These are phyloP conservation scores for Champsocephalus gunnari DNA, from an alignment of 2,797 vertebrate genomes.

Conservation along the genomic window DNA sequence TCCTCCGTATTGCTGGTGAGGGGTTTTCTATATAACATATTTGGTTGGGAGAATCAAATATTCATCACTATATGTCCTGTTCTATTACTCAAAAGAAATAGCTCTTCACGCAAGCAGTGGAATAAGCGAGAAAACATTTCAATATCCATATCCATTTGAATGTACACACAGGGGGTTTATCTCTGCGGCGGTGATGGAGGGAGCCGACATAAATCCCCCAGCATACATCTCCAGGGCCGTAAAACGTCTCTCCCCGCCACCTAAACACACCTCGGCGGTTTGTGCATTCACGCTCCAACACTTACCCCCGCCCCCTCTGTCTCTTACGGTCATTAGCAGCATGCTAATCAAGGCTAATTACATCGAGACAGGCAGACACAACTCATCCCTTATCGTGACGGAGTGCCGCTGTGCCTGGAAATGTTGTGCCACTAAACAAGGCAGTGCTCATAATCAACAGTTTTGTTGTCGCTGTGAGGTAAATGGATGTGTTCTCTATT, in stretches of 20 bases:
- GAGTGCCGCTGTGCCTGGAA: constrained; percentile 51
- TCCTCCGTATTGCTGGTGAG: background rate
- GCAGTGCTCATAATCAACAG: constrained; percentile 62
- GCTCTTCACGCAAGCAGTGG: background rate
- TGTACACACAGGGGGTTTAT: constrained; percentile 41
- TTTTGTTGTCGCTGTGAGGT: constrained; percentile 32
- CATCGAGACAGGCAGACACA: constrained; percentile 69
- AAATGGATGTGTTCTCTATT: constrained; percentile 58
- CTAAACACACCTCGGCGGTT: constrained; percentile 56
- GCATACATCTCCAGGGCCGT: constrained; percentile 19
- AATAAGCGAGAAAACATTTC: constrained; percentile 36
- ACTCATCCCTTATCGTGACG: constrained; percentile 73
- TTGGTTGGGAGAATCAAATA: constrained; percentile 18
- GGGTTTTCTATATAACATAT: constrained; percentile 4
- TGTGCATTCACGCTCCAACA: constrained; percentile 33
- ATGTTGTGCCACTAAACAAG: constrained; percentile 57
- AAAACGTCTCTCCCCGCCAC: constrained; percentile 28
- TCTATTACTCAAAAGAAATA: constrained; percentile 24
- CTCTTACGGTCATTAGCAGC: constrained; percentile 72
- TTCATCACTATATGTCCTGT: constrained; percentile 29
- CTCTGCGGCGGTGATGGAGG: constrained; percentile 9
- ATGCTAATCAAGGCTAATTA: constrained; percentile 82
- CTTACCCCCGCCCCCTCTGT: background rate
- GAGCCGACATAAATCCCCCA: constrained; percentile 39
- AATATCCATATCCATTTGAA: constrained; percentile 25